Conservation (phyloP, 2,113 vertebrate genomes). For the Delphinapterus leucas region DNA sequence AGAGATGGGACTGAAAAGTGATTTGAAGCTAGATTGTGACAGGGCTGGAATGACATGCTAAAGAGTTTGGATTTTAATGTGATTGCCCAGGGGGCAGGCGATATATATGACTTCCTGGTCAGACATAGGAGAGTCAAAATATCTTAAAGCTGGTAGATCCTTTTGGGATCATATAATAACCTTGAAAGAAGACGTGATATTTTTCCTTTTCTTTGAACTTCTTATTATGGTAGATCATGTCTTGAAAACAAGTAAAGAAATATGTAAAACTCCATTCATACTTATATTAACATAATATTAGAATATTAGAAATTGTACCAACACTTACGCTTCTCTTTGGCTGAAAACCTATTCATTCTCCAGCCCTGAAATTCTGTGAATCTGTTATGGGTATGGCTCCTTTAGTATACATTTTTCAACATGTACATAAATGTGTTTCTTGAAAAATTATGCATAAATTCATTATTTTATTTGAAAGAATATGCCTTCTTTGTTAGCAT, state of each 20-base stretch:
- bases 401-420: not conserved
- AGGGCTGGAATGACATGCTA: not conserved
- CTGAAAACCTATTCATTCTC: not conserved
- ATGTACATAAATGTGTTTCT: not conserved
- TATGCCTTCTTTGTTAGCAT: not conserved
- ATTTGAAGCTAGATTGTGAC: not conserved
- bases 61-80: slow-evolving; percentile 21
- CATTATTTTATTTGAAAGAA: not conserved
- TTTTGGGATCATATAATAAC: slow-evolving; percentile 19
- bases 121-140: not conserved
- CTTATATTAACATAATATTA: not conserved
- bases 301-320: slow-evolving; percentile 3
- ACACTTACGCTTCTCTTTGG: not conserved
- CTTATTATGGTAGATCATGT: not conserved
- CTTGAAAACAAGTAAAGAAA: slow-evolving; percentile 31
- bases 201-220: not conserved
- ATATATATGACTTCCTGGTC: not conserved
- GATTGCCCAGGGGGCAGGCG: not conserved
- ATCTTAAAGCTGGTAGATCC: not conserved
- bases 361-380: not conserved
- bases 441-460: not conserved
- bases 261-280: not conserved
- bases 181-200: slow-evolving; percentile 4
- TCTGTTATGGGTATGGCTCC: not conserved
- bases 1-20: not conserved